A percentile compares a stretch with the other conserved stretches of the same genome.
phyloP scores from a whole-genome alignment of 2,797 vertebrate species.

The Cryptoblepharus egeriae region DNA sequence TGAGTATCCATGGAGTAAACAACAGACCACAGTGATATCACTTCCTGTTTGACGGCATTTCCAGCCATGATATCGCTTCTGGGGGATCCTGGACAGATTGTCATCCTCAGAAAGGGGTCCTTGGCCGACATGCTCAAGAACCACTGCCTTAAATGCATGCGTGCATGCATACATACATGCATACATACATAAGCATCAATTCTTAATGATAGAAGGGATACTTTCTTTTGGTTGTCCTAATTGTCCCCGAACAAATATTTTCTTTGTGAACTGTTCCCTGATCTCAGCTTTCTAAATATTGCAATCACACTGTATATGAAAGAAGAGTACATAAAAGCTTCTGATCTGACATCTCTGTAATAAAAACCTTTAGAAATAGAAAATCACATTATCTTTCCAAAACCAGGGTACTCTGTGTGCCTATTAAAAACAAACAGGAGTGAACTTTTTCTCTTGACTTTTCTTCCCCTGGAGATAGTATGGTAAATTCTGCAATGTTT shows the following conservation, averaged over 20 bases:
- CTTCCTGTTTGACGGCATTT: too few species aligned
- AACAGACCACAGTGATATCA: too few species aligned
- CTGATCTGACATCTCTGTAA: not conserved
- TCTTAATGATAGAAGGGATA: not conserved
- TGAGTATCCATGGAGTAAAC: too few species aligned
- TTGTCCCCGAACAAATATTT: not conserved
- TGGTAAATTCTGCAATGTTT: slow-evolving; percentile 18
- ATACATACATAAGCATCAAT: not conserved
- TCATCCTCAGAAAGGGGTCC: too few species aligned
- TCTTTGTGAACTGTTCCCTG: not conserved
- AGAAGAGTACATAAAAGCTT: not conserved
- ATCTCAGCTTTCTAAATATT: not conserved
- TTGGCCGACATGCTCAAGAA: too few species aligned
- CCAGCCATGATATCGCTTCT: too few species aligned
- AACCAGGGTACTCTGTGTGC: rapidly evolving
- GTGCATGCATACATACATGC: too few species aligned
- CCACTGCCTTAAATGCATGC: too few species aligned
- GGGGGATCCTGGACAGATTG: too few species aligned
- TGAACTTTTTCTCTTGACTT: slow-evolving; percentile 10
- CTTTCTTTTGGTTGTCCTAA: not conserved
- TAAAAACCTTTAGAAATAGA: slow-evolving; percentile 4
- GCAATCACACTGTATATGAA: not conserved
- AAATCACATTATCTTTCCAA: not conserved
- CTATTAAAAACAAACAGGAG: slow-evolving; percentile 17
- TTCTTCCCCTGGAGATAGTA: slow-evolving; percentile 2